Conservation (phyloP, 2,797 vertebrate species). For the Kryptolebias ocellatus region DNA sequence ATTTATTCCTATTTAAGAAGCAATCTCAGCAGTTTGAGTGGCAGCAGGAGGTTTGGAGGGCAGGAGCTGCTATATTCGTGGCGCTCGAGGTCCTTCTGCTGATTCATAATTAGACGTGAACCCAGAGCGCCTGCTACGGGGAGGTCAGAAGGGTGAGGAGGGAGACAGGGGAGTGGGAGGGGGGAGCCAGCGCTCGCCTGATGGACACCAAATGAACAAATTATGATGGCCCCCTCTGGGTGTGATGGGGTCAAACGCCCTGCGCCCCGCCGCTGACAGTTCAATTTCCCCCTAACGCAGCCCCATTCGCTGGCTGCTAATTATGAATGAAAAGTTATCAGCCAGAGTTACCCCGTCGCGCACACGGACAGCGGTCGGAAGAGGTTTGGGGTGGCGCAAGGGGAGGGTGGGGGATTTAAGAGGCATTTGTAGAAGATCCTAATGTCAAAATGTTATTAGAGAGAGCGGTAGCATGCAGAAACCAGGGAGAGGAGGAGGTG, state of each 20-base stretch:
- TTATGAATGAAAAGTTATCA: conserved; percentile 99
- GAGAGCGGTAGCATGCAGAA: conserved; percentile 76
- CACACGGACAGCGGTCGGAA: conserved; percentile 65
- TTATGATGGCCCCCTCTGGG: conserved; percentile 99
- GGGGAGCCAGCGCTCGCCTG: conserved; percentile 91
- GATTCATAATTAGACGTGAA: conserved; percentile 99
- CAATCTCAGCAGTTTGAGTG: conserved; percentile 93
- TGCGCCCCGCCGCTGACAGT: conserved; percentile 97
- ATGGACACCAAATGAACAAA: conserved; percentile 99
- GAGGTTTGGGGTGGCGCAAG: conserved; percentile 48
- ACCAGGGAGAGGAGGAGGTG: conserved; percentile 63
- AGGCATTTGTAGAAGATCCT: conserved; percentile 92
- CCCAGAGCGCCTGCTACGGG: conserved; percentile 91
- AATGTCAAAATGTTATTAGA: conserved; percentile 99
- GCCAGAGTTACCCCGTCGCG: conserved; percentile 81
- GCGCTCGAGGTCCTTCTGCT: conserved; percentile 88
- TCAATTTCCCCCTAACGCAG: conserved; percentile 99
- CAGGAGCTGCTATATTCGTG: conserved; percentile 77
- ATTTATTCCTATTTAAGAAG: conserved; percentile 94
- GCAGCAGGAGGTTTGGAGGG: conserved; percentile 92
- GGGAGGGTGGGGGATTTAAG: conserved; percentile 82
- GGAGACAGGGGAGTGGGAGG: conserved; percentile 88
- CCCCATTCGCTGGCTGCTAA: conserved; percentile 94
- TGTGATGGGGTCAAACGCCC: conserved; percentile 99
- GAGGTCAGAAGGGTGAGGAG: conserved; percentile 95